Evolutionary conservation across 2,113 vertebrate genomes (phyloP), one percentile per base, ranked within the genome.

Genomic region (Stictonetta naevosa): DNA sequence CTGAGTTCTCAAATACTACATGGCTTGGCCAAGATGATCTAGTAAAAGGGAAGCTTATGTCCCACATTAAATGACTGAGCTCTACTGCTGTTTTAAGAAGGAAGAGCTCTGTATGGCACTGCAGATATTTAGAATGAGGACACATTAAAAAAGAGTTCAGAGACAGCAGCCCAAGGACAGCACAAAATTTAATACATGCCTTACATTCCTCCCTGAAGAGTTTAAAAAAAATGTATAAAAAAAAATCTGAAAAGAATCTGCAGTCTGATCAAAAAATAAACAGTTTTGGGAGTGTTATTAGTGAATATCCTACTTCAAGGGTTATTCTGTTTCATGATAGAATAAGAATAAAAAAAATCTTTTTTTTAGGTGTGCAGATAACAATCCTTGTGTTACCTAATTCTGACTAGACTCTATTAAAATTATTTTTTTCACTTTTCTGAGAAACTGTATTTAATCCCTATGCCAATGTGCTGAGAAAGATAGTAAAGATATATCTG

Each of bases 401-500:
- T 96, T 97, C 95, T 97, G 72, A 85, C 86, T 95, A 83, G 58
- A 95, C 72, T 93, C 72, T 95, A 91, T 94, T 97, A 94, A 97
- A 98, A 96, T 96, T 2, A 73, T 92, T 96, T 97, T 52, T 96
- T 93, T 89, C 58, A 92, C 26, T 97, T 97, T 96, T 92, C 86
- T 96, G 86, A 88, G 94, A 96, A 97, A 97, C 81, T 93, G 58
- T 89, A 88, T 97, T 97, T 98, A 98, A 98, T 98, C 92, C 85
- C 87, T 96, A 85, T 96, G 94, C 96, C 97, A 97, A 75, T 97
- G 93, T 97, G 92, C 91, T 78, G 83, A 93, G 76, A 90, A 97
- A 98, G 97, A 97, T 96, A 97, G 94, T 91, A 97, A 97, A 98
- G 96, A 97, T 96, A 95, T 92, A 97, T 74, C 95, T 96, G 97